Evolutionary conservation across 2,888 invertebrate genomes (phyloP).

Genomic region (Amiota mariae): DNA sequence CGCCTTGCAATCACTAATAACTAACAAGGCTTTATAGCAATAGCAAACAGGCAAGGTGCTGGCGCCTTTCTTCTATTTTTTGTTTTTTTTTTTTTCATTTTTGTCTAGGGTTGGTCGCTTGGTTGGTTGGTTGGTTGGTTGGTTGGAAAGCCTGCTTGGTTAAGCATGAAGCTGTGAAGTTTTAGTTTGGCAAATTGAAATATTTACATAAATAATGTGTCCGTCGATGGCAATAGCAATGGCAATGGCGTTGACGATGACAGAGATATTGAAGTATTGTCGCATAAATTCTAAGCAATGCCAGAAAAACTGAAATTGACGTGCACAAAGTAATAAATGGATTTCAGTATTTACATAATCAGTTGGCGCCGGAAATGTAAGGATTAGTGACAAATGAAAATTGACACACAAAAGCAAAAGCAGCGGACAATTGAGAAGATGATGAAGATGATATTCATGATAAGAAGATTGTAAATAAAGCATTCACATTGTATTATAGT

Average conservation of each 20-base stretch:
- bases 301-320: background rate
- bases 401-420: too few relatives aligned
- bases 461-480: too few relatives aligned
- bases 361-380: slow-evolving; percentile 14
- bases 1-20: too few relatives aligned
- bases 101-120: background rate
- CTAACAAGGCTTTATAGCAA: too few relatives aligned
- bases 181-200: slow-evolving; percentile 29
- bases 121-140: background rate
- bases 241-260: background rate
- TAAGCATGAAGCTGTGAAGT: background rate
- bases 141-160: background rate
- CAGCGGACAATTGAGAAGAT: too few relatives aligned
- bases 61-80: too few relatives aligned
- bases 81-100: too few relatives aligned
- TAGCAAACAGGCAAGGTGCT: too few relatives aligned
- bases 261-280: slow-evolving; percentile 15
- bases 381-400: background rate
- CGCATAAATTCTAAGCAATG: background rate
- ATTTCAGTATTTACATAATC: slow-evolving; percentile 12
- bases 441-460: too few relatives aligned
- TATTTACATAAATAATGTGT: slow-evolving; percentile 28
- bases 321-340: background rate
- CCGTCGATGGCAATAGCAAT: slow-evolving; percentile 10
- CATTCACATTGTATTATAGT: too few relatives aligned